A percentile compares a stretch with the other conserved stretches of the same genome.
Conservation (phyloP, 2,113 vertebrate genomes). For the Rutilus rutilus region DNA sequence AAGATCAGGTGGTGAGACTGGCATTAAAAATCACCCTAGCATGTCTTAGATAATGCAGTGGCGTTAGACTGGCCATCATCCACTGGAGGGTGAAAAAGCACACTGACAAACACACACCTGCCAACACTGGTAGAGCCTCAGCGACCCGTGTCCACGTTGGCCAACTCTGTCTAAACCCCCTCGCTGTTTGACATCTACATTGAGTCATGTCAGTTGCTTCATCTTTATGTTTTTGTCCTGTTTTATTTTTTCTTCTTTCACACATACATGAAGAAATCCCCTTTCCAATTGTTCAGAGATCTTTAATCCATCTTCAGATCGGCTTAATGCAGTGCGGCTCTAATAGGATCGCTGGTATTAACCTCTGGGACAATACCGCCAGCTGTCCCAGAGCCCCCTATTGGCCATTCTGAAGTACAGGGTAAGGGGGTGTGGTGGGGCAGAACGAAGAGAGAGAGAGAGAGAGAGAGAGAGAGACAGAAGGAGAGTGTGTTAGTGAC, state of each 20-base stretch:
- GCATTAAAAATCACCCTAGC: too few relatives aligned
- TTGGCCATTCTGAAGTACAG: constrained; percentile 74
- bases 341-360: constrained; percentile 97
- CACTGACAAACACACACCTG: not conserved
- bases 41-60: too few relatives aligned
- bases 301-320: constrained; percentile 90
- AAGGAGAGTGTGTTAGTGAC: constrained; percentile 19
- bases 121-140: not conserved
- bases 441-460: constrained; percentile 51
- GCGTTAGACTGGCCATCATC: not conserved
- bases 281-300: constrained; percentile 88
- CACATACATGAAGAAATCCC: constrained; percentile 62
- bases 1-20: too few relatives aligned
- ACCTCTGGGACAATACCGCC: constrained; percentile 84
- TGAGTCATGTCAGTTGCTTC: not conserved
- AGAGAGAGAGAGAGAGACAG: constrained; percentile 47
- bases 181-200: not conserved
- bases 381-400: constrained; percentile 81
- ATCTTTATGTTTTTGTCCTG: not conserved
- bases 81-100: not conserved
- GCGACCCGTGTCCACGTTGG: not conserved
- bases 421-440: constrained; percentile 64
- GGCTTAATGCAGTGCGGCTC: constrained; percentile 84
- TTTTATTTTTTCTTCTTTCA: constrained; percentile 3
- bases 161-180: constrained; percentile 10